phyloP scores from a whole-genome alignment of 2,888 invertebrate genomes.

The Campoplex nolae region DNA sequence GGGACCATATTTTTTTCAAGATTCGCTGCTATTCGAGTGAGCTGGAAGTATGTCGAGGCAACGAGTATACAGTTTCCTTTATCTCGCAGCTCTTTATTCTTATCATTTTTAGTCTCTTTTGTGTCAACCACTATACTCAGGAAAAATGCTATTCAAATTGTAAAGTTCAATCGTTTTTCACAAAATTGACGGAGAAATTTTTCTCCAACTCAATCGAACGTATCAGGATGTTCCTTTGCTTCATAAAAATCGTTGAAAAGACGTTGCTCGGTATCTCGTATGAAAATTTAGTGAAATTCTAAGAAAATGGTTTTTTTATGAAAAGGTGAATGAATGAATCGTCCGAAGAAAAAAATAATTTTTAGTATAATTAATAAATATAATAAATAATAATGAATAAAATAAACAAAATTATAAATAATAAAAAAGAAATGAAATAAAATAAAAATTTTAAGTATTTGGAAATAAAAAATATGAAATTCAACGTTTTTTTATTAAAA shows the following conservation, averaged over 20 bases:
- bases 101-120: background rate
- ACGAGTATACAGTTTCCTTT: background rate
- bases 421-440: no score
- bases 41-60: background rate
- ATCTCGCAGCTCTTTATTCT: background rate
- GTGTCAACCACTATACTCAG: background rate
- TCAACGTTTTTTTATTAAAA: no score
- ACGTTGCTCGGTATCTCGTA: background rate
- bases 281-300: background rate
- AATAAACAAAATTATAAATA: no score
- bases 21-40: constrained; percentile 11
- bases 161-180: constrained; percentile 1
- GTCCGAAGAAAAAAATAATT: no score
- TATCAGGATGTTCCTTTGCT: background rate
- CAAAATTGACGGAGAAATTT: background rate
- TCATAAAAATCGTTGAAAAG: background rate
- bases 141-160: constrained; percentile 4
- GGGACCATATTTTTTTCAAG: background rate
- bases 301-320: background rate
- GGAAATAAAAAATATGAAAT: no score
- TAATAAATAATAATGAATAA: no score
- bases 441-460: no score
- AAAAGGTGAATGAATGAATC: background rate
- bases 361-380: no score
- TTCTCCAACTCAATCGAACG: background rate